These are phyloP conservation scores for Silurus meridionalis DNA, from an alignment of 2,113 vertebrate genomes.

Conservation along the genomic window DNA sequence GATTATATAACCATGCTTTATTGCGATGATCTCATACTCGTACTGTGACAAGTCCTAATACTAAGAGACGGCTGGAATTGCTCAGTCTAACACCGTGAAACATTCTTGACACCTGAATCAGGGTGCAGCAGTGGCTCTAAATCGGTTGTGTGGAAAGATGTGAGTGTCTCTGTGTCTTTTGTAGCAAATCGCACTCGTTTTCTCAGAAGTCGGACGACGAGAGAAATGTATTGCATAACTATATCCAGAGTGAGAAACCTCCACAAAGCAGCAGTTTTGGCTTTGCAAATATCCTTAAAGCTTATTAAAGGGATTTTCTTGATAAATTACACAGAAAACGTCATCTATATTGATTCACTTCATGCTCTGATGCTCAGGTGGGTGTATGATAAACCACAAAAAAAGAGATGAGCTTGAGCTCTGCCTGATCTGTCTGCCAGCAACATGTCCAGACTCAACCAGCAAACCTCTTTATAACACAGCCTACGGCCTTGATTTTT, in stretches of 20 bases:
- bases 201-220: neutral
- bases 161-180: neutral
- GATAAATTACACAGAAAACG: neutral
- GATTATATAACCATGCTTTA: neutral
- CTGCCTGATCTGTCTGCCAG: conserved; percentile 5
- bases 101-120: neutral
- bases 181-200: neutral
- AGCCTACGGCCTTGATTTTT: neutral
- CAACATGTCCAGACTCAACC: conserved; percentile 7
- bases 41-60: neutral
- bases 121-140: neutral
- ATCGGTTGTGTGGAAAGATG: neutral
- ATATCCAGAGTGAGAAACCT: neutral
- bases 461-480: neutral
- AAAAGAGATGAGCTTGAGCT: neutral
- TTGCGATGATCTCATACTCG: neutral
- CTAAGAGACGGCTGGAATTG: neutral
- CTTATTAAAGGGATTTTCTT: neutral
- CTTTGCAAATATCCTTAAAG: neutral
- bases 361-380: conserved; percentile 22
- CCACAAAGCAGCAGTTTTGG: neutral
- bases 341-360: neutral
- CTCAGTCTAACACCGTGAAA: neutral
- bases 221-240: neutral
- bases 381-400: neutral